These are phyloP conservation scores for Crocodylus rhombifer DNA, from an alignment of 2,797 vertebrate genomes.

Conservation along the genomic window DNA sequence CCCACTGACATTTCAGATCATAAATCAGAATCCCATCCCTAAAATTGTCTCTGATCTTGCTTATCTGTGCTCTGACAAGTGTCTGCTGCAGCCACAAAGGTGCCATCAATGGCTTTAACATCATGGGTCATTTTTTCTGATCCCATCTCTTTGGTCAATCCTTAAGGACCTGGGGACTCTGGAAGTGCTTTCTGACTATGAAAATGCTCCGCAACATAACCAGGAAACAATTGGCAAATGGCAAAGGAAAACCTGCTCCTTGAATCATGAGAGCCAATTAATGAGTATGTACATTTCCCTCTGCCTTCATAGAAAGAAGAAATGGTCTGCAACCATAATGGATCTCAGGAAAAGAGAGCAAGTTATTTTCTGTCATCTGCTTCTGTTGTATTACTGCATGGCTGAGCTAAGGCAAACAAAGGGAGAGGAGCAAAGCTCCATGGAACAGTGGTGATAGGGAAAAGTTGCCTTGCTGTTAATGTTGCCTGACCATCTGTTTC, in stretches of 20 bases:
- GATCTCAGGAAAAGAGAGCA: background rate
- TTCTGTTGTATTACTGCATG: background rate
- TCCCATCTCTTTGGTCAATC: background rate
- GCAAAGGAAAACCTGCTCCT: background rate
- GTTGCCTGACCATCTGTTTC: background rate
- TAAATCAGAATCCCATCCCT: no score
- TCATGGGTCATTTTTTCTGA: no score
- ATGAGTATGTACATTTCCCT: background rate
- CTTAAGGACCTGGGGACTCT: background rate
- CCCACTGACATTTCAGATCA: no score
- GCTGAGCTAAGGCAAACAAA: background rate
- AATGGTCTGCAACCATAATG: background rate
- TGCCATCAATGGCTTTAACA: no score
- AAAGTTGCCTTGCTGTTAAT: background rate
- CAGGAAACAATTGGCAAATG: background rate
- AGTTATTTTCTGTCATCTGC: background rate
- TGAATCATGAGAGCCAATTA: background rate
- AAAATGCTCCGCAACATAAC: background rate
- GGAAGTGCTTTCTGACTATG: background rate
- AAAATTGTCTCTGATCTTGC: no score
- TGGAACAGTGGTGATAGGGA: background rate
- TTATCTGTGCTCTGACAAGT: no score
- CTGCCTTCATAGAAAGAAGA: background rate
- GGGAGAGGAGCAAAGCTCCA: background rate
- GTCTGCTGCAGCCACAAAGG: no score